These are phyloP conservation scores for Polymixis lichenea DNA, from an alignment of 2,888 invertebrate genomes.

Conservation along the genomic window DNA sequence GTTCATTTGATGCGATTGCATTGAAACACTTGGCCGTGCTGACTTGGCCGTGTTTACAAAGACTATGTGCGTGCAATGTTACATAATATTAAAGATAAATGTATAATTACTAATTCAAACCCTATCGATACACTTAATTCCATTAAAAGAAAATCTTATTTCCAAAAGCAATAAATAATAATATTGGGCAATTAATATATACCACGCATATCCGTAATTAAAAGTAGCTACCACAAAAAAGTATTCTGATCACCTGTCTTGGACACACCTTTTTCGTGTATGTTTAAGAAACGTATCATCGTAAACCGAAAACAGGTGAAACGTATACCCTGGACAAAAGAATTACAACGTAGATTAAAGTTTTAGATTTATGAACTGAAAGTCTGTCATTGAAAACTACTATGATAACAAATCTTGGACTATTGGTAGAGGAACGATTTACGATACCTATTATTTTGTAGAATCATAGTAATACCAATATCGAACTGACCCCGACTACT, in stretches of 20 bases:
- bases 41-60: conserved; percentile 41
- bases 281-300: background rate
- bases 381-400: background rate
- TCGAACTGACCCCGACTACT: conserved; percentile 25
- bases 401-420: background rate
- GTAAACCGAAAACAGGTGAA: conserved; percentile 3
- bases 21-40: conserved; percentile 58
- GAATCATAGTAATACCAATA: conserved; percentile 11
- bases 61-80: conserved; percentile 28
- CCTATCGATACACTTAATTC: background rate
- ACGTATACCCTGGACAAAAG: background rate
- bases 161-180: too few relatives aligned
- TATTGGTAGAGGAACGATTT: background rate
- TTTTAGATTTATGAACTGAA: background rate
- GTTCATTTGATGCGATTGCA: conserved; percentile 74
- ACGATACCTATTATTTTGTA: conserved; percentile 10
- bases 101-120: background rate
- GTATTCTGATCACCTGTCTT: conserved; percentile 13
- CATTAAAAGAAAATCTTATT: background rate
- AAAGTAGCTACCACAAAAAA: conserved; percentile 2
- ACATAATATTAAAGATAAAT: conserved; percentile 22
- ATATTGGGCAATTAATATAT: conserved; percentile 7
- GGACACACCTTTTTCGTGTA: conserved; percentile 1
- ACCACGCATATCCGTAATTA: conserved; percentile 2
- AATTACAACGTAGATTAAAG: background rate